Base-by-base conservation (phyloP, 1,140 invertebrate genomes). In the Atta texana region DNA sequence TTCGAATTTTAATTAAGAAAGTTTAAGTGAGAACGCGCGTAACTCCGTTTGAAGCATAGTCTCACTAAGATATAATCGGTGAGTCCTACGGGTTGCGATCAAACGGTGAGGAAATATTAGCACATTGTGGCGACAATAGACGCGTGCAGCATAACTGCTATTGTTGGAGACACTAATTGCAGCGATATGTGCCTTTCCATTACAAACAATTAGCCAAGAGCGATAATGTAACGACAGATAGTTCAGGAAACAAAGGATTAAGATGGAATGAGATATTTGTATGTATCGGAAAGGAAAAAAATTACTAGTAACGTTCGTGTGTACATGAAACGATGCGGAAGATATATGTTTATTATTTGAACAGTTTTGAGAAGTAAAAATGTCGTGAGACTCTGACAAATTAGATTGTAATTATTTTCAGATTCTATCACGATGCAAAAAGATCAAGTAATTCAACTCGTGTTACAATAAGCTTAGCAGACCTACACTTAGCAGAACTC, bases 1-100 rank as follows among this genome's bases (percentile, higher is more conserved):
- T 84, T 74, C 69, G 57, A 39, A 84, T 75, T 84, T 84, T 84
- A 84, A 84, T 84, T 84, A 84, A 69, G 39, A 55, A 84, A 84
- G 69, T 84, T 84, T 24, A 74, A 24, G 18, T 39, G 78, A 31
- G 53, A 31, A 49, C 68, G 53, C 53, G 39, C 39, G 80, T 31
- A 84, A 84, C 53, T 75, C 39, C 69, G 55, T 84, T 84, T 63
- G 69, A 84, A 24, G 28, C n/a, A 24, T 21, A 71, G 24, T 69
- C 61, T 78, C 7, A 39, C 75, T 31, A 31, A 51, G 44, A 55
- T 82, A 82, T 39, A 44, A 82, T 74, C 80, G 80, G 55, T 5
- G 18, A 63, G 61, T n/a, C 85, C 44, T 6, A 14, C 16, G 24
- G 34, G 14, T 21, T 10, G 61, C 66, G 21, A 28, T 68, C 31